Percentiles rank a stretch among this genome's conserved stretches.
phyloP scores from a whole-genome alignment of 53 echinoderm and acorn worm species.

The Luidia sarsii region DNA sequence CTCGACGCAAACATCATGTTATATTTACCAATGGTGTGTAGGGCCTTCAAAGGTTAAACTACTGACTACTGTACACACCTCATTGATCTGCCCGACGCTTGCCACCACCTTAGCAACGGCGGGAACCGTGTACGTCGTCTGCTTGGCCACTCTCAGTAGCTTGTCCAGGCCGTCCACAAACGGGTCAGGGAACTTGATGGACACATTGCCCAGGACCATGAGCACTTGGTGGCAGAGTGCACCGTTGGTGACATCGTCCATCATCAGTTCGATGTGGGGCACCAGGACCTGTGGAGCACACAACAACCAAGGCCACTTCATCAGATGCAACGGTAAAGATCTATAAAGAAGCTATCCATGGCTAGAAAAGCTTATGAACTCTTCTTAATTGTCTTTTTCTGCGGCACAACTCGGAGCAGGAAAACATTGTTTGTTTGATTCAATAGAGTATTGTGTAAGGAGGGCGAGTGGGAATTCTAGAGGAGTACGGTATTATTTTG shows the following conservation, averaged over 20 bases:
- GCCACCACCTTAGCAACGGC: slow-evolving; percentile 73
- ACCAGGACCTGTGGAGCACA: slow-evolving; percentile 64
- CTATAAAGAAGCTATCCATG: too few relatives aligned
- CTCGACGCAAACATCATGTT: too few relatives aligned
- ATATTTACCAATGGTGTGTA: neutral
- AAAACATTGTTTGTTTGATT: too few relatives aligned
- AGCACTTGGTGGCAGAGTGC: slow-evolving; percentile 34
- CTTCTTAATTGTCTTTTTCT: too few relatives aligned
- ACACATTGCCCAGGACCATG: slow-evolving; percentile 65
- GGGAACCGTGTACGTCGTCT: slow-evolving; percentile 55
- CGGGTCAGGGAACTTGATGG: slow-evolving; percentile 56
- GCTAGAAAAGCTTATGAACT: too few relatives aligned
- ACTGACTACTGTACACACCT: slow-evolving; percentile 53
- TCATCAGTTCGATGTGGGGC: slow-evolving; percentile 63
- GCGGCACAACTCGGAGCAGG: too few relatives aligned
- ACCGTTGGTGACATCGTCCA: slow-evolving; percentile 57
- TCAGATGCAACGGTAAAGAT: too few relatives aligned
- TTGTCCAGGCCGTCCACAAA: slow-evolving; percentile 72
- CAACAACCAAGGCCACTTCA: too few relatives aligned
- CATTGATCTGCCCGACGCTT: slow-evolving; percentile 74
- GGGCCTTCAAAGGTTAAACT: too few relatives aligned
- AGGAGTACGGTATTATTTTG: too few relatives aligned
- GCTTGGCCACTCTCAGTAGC: slow-evolving; percentile 53
- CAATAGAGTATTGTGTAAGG: too few relatives aligned
- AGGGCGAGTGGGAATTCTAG: too few relatives aligned